Base-by-base conservation (phyloP, 2,888 invertebrate species). In the Diarsia rubi region DNA sequence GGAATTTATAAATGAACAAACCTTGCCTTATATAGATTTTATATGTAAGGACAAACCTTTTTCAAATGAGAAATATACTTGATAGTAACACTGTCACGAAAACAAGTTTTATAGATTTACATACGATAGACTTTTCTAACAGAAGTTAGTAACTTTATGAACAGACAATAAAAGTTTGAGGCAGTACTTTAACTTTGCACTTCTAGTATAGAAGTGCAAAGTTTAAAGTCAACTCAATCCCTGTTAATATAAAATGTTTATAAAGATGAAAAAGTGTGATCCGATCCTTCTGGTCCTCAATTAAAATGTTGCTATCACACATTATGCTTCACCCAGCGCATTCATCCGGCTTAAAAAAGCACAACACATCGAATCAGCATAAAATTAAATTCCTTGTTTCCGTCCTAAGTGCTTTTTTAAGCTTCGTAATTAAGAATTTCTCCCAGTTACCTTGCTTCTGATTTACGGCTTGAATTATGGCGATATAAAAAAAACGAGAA, bases 361-460 rank as follows among this genome's bases (percentile, higher is more conserved):
- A 69, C 81, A 59, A 57, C 70, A 63, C 80, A 81, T 73, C 54
- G 63, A 60, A 60, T 64, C 47, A 84, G 88, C 87, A 90, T n/a
- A 89, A 92, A 91, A 92, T 92, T 90, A 91, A 92, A 92, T 89
- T 90, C 88, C 83, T 73, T 86, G 82, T 86, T 84, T 85, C 83
- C 78, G n/a, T 81, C 73, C 86, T 87, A 88, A 92, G 90, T 89
- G 88, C 89, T 88, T 86, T 90, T 90, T 92, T 90, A 91, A 92
- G 91, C 88, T 86, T 67, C 82, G 92, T 92, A 94, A 94, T 94
- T 94, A 95, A 93, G 93, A 93, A 94, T 93, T 92, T 93, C 91
- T 90, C 90, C 90, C 89, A 91, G 90, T 91, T 92, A 92, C 92
- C 91, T 90, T 88, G 89, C 82, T 85, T 87, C 90, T 93, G 94